Evolutionary conservation across 30 jellyfish, hydroid and myxozoan species (phyloP).

Genomic region (Nemopilema nomurai): DNA sequence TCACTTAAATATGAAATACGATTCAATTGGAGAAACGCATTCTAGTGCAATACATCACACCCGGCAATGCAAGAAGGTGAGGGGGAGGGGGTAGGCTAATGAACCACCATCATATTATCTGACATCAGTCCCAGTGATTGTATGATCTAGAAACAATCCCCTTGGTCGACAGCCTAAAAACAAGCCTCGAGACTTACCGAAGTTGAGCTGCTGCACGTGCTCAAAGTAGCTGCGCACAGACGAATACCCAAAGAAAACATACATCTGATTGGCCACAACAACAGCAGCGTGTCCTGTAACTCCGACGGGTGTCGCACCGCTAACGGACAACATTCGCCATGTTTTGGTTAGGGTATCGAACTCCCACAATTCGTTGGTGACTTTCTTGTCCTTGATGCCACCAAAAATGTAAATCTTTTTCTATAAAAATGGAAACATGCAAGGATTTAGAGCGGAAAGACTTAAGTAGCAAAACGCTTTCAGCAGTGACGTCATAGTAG

Average conservation of each 20-base stretch:
- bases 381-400: constrained; percentile 34
- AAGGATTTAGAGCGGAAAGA: background rate
- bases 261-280: constrained; percentile 73
- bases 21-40: too few species aligned
- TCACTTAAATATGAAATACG: too few species aligned
- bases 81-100: too few species aligned
- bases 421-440: constrained; percentile 24
- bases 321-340: constrained; percentile 42
- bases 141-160: too few species aligned
- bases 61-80: too few species aligned
- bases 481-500: too few species aligned
- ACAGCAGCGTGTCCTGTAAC: constrained; percentile 97
- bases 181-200: too few species aligned
- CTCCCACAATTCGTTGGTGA: constrained; percentile 69
- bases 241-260: constrained; percentile 79
- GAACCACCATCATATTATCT: too few species aligned
- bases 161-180: too few species aligned
- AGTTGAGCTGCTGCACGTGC: constrained; percentile 67
- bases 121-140: too few species aligned
- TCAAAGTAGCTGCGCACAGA: constrained; percentile 7
- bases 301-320: constrained; percentile 61
- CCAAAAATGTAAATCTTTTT: constrained; percentile 72
- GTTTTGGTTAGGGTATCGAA: constrained; percentile 52
- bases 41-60: too few species aligned
- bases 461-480: too few species aligned